Conservation (phyloP, 2,113 vertebrate genomes). For the Bolborhynchus lineola region DNA sequence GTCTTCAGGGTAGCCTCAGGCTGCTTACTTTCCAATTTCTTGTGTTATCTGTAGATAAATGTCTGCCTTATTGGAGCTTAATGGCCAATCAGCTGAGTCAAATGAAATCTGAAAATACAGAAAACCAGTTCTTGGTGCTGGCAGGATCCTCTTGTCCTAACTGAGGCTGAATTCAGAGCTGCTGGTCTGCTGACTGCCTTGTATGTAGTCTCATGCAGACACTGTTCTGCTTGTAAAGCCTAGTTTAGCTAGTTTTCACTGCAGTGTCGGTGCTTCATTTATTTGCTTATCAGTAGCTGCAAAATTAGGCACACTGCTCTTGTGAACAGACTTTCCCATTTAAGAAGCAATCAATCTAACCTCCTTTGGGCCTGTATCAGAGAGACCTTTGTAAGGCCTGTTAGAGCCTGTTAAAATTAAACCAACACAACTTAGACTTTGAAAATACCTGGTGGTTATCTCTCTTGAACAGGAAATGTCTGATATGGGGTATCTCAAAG, state of each 20-base stretch:
- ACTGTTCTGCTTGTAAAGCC: background rate
- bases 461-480: background rate
- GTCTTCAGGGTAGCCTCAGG: conserved; percentile 14
- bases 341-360: background rate
- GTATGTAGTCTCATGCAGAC: background rate
- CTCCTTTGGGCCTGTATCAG: fast-evolving
- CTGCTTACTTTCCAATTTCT: conserved; percentile 55
- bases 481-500: background rate
- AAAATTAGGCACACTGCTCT: background rate
- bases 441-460: background rate
- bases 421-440: background rate
- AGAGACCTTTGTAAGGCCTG: fast-evolving
- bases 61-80: conserved; percentile 20
- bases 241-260: background rate
- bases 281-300: background rate
- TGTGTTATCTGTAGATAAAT: conserved; percentile 41
- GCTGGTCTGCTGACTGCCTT: background rate
- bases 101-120: conserved; percentile 35
- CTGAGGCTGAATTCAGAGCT: background rate
- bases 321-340: background rate
- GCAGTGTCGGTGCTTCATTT: background rate
- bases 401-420: background rate
- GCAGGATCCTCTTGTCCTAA: background rate
- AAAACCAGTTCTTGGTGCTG: conserved; percentile 10
- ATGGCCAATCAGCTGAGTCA: conserved; percentile 53